Evolutionary conservation across 2,888 invertebrate species (phyloP).

Genomic region (Junonia oenone): DNA sequence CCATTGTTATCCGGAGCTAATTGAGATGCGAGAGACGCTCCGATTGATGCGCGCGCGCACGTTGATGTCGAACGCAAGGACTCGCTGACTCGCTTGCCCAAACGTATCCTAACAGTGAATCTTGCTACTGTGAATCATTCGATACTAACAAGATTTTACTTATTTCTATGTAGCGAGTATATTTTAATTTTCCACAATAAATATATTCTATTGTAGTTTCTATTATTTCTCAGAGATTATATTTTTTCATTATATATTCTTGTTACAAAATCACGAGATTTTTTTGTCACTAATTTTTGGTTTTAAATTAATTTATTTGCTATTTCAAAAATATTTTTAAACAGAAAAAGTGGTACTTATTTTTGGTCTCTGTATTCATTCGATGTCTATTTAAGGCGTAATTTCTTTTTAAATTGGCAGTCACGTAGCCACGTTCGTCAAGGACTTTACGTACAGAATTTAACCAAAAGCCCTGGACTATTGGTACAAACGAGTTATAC

Average conservation of each 20-base stretch:
- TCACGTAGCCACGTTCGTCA: conserved; percentile 34
- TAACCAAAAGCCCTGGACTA: conserved; percentile 13
- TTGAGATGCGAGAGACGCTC: conserved; percentile 61
- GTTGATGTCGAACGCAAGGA: conserved; percentile 64
- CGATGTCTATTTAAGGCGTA: conserved; percentile 20
- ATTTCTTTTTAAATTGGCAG: conserved; percentile 31
- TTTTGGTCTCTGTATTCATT: not conserved
- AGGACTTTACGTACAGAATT: conserved; percentile 15
- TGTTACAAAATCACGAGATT: not conserved
- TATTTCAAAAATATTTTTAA: not conserved
- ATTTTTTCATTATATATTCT: not conserved
- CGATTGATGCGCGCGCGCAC: conserved; percentile 49
- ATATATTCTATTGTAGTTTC: not conserved
- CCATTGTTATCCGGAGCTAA: conserved; percentile 57
- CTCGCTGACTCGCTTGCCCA: conserved; percentile 25
- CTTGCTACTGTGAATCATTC: not conserved
- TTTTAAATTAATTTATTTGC: not conserved
- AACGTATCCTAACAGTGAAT: conserved; percentile 8
- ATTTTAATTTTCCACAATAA: not conserved
- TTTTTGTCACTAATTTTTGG: too few relatives aligned
- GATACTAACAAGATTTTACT: not conserved
- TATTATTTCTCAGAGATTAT: not conserved
- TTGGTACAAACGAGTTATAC: conserved; percentile 11
- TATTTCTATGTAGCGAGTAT: not conserved
- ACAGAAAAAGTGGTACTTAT: not conserved